Evolutionary conservation across 1,140 invertebrate species (phyloP), one percentile per base, ranked within the genome.

Genomic region (Drosophila kohkoa): DNA sequence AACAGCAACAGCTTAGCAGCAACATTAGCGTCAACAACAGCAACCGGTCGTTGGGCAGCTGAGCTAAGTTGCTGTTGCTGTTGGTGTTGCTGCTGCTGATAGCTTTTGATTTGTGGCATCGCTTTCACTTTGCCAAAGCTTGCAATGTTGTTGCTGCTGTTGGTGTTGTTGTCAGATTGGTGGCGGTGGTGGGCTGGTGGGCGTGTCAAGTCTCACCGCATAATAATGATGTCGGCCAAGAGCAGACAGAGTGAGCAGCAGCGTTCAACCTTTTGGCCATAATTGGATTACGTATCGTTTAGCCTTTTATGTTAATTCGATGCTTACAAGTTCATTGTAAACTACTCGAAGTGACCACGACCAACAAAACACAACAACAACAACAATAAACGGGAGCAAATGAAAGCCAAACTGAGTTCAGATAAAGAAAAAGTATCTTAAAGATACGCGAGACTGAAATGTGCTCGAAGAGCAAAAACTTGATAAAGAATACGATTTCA

Each of bases 41-140:
- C 28, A 74, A 74, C 65, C 71, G 71, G 71, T 74, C 20, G 71
- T 57, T 32, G 57, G 58, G 38, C 55, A 60, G 25, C 59, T 48
- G 45, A 52, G 25, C 49, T 52, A 25, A 25, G 51, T 28, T 54
- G 41, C n/a, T 13, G 49, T 20, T 52, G 49, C 67, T 16, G 71
- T 57, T 38, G 57, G 3, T 52, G 38, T 49, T 57, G 25, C 60
- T 49, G 48, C 5, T 57, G 58, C 45, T 48, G 70, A 63, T 77
- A 58, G 46, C 64, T 86, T 77, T n/a, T 82, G 79, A 87, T 87
- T 87, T 88, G 83, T 88, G 73, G 79, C 71, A 74, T 75, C 76
- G 77, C 82, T 87, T 87, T 87, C 82, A 87, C 82, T 87, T 88
- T 77, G 52, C n/a, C 60, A 57, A 48, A 46, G 57, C 43, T 45